These are phyloP conservation scores for Urosaurus nigricauda DNA, from an alignment of 2,797 vertebrate genomes.

Conservation along the genomic window DNA sequence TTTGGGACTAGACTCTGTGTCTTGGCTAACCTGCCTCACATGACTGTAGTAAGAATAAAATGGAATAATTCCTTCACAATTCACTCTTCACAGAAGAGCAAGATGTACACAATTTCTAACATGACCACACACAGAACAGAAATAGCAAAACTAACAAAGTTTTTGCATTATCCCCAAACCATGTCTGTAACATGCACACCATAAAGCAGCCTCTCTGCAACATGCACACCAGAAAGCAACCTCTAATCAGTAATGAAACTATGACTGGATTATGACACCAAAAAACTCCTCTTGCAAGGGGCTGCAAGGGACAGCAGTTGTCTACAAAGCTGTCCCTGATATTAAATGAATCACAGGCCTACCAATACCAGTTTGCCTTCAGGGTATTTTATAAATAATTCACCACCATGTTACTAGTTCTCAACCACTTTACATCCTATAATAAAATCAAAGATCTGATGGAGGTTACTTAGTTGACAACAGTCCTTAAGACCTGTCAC, in stretches of 20 bases:
- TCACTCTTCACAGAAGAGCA: not conserved
- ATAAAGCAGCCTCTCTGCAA: too few relatives aligned
- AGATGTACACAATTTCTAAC: not conserved
- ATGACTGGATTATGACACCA: not conserved
- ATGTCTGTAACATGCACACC: too few relatives aligned
- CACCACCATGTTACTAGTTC: not conserved
- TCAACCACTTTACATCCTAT: not conserved
- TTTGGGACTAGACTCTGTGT: not conserved
- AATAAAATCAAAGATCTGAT: not conserved
- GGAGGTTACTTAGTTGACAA: rapidly evolving
- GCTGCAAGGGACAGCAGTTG: rapidly evolving
- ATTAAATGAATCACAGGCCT: not conserved
- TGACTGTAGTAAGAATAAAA: not conserved
- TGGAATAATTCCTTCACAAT: not conserved
- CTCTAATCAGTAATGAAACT: not conserved
- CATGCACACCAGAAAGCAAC: not conserved
- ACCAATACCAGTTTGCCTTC: not conserved
- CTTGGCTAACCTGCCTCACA: not conserved
- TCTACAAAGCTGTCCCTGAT: not conserved
- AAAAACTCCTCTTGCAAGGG: rapidly evolving
- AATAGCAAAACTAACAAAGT: too few relatives aligned
- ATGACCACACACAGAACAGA: not conserved
- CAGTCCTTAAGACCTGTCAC: rapidly evolving
- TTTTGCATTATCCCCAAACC: not conserved
- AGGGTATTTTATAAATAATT: not conserved